Evolutionary conservation across 1,140 invertebrate species (phyloP), one percentile per base, ranked within the genome.

Genomic region (Dryas iulia): DNA sequence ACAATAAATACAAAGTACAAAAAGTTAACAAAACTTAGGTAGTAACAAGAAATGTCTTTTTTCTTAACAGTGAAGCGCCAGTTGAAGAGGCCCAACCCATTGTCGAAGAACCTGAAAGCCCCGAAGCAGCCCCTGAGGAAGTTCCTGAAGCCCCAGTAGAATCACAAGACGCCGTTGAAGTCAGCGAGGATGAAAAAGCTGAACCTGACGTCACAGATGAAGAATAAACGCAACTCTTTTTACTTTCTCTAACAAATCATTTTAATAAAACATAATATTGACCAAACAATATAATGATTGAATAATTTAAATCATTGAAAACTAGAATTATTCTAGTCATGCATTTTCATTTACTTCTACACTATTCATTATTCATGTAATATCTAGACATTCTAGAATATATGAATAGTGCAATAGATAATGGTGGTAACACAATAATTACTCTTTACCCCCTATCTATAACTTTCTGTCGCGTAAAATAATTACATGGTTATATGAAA

Each of bases 141-240:
- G 7, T 47, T 47, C 39, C 39, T 6, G 39, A 47, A 21, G 62
- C 71, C 5, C 71, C 74, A 26, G 82, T 74, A 21, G 82, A 82
- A 60, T 74, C 73, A 18, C 79, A 83, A 59, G 78, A 82, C 5
- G 81, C 75, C 57, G 81, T 69, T 39, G 91, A 92, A 76, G 79
- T 74, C 63, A 91, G 89, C 60, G 90, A 92, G 73, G 86, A 90
- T 65, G 90, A 91, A 75, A 77, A 82, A 72, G 85, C 86, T 33
- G 92, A 93, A 76, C 86, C 87, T 10, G 92, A 93, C 71, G 87
- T 92, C 25, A 92, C 92, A 18, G 89, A 89, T 21, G 90, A 92
- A 74, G 92, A 93, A 86, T 89, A 91, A 83, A 54, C 18, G 7
- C 1, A 21, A 8, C 7, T 0, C 10, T 47, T 14, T 11, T 47